phyloP scores from a whole-genome alignment of 2,797 vertebrate species.

The Bradypus variegatus region DNA sequence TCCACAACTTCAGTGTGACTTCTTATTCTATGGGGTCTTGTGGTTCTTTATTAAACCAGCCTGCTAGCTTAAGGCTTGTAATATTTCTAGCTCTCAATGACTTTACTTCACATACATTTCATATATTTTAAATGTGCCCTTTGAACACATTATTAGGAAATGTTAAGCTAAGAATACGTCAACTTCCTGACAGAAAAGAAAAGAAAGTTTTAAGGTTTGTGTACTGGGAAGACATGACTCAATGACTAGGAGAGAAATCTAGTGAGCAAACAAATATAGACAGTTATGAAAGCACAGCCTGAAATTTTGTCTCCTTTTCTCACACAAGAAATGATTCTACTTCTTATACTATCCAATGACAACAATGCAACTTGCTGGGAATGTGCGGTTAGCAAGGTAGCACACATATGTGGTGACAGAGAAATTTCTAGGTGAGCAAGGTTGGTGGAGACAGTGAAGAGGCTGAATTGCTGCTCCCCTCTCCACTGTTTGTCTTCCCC shows the following conservation, averaged over 20 bases:
- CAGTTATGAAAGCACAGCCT: slow-evolving; percentile 27
- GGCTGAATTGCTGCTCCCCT: not conserved
- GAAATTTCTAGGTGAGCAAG: not conserved
- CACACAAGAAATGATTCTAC: not conserved
- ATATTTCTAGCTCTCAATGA: slow-evolving; percentile 27
- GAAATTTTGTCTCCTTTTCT: not conserved
- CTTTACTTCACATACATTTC: slow-evolving; percentile 49
- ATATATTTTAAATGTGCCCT: slow-evolving; percentile 42
- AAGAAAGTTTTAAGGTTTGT: slow-evolving; percentile 43
- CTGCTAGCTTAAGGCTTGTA: slow-evolving; percentile 37
- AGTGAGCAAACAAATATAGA: slow-evolving; percentile 24
- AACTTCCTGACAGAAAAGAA: slow-evolving; percentile 39
- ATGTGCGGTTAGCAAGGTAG: not conserved
- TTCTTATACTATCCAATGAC: not conserved
- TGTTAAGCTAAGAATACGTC: slow-evolving; percentile 23
- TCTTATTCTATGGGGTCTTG: not conserved
- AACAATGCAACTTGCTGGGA: slow-evolving; percentile 29
- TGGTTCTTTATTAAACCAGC: slow-evolving; percentile 28
- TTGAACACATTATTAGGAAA: slow-evolving; percentile 52
- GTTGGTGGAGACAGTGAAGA: not conserved
- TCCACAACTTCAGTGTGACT: not conserved
- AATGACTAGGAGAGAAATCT: slow-evolving; percentile 28
- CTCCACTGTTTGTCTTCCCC: not conserved
- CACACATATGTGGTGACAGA: not conserved
- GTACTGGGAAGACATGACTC: slow-evolving; percentile 48